These are phyloP conservation scores for Falco peregrinus DNA, from an alignment of 2,797 vertebrate species.

Conservation along the genomic window DNA sequence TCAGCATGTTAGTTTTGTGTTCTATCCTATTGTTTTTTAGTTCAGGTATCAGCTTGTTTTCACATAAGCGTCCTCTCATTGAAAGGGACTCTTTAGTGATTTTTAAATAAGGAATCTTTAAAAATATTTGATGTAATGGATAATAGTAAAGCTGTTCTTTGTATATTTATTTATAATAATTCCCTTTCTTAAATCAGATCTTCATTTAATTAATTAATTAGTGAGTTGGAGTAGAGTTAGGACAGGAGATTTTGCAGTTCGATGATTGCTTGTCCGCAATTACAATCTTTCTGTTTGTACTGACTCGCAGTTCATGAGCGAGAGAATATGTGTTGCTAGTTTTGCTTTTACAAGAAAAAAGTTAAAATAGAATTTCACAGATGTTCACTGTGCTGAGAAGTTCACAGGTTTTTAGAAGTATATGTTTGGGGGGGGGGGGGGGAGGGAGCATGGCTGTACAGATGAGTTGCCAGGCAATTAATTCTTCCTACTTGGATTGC, in stretches of 20 bases:
- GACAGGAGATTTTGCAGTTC: background rate
- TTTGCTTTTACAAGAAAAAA: background rate
- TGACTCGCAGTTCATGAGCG: background rate
- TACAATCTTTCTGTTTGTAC: background rate
- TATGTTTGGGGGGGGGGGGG: slow-evolving; percentile 6
- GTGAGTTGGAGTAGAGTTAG: background rate
- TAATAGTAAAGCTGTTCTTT: background rate
- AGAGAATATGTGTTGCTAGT: background rate
- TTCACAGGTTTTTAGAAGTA: slow-evolving; percentile 20
- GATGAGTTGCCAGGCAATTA: slow-evolving; percentile 60
- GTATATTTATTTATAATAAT: background rate
- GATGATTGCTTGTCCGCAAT: background rate
- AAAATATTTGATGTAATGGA: background rate
- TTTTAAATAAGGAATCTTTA: background rate
- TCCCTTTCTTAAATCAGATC: background rate
- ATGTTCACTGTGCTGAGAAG: slow-evolving; percentile 11
- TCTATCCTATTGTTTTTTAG: background rate
- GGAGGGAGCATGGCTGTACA: background rate
- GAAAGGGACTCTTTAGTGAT: background rate
- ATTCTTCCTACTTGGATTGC: slow-evolving; percentile 48
- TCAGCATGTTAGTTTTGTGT: background rate
- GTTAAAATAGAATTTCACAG: slow-evolving; percentile 26
- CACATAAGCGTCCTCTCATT: background rate
- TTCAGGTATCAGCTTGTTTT: background rate
- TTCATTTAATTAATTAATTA: slow-evolving; percentile 4